Percentiles rank a stretch among this genome's conserved stretches.
These are phyloP conservation scores for Leptatherina wallacei DNA, from an alignment of 2,797 vertebrate species.

Conservation along the genomic window DNA sequence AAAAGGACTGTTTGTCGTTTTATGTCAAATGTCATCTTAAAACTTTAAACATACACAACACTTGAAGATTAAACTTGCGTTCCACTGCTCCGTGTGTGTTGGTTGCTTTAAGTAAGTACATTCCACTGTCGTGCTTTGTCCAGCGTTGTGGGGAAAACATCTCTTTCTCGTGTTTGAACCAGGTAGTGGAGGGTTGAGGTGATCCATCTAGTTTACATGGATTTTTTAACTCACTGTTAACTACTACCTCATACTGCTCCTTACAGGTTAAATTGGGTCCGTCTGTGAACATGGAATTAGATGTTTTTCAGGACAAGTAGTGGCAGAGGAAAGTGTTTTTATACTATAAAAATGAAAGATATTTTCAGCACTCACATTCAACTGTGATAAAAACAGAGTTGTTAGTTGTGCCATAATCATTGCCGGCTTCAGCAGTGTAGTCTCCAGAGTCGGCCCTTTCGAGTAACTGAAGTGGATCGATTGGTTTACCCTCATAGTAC, in stretches of 20 bases:
- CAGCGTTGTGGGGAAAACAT: not conserved
- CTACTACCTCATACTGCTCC: not conserved
- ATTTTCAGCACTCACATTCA: slow-evolving; percentile 65
- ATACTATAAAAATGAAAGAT: not conserved
- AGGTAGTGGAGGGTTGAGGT: slow-evolving; percentile 32
- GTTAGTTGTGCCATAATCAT: fast-evolving
- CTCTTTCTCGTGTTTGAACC: slow-evolving; percentile 44
- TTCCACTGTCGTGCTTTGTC: slow-evolving; percentile 49
- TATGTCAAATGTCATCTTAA: not conserved
- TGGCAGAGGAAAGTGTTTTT: not conserved
- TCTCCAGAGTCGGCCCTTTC: slow-evolving; percentile 47
- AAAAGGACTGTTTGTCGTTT: not conserved
- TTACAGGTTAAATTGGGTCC: slow-evolving; percentile 43
- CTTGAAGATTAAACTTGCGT: not conserved
- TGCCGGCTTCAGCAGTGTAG: slow-evolving; percentile 31
- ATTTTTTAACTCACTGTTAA: not conserved
- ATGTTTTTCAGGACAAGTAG: slow-evolving; percentile 12
- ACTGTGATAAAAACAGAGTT: slow-evolving; percentile 44
- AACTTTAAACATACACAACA: slow-evolving; percentile 53
- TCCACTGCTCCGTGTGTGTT: slow-evolving; percentile 52
- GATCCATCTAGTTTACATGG: slow-evolving; percentile 46
- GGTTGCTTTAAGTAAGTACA: slow-evolving; percentile 31
- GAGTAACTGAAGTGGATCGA: slow-evolving; percentile 28
- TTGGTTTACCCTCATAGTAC: not conserved
- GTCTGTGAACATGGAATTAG: slow-evolving; percentile 46